These are phyloP conservation scores for Protobothrops mucrosquamatus DNA, from an alignment of 2,113 vertebrate species.

Conservation along the genomic window DNA sequence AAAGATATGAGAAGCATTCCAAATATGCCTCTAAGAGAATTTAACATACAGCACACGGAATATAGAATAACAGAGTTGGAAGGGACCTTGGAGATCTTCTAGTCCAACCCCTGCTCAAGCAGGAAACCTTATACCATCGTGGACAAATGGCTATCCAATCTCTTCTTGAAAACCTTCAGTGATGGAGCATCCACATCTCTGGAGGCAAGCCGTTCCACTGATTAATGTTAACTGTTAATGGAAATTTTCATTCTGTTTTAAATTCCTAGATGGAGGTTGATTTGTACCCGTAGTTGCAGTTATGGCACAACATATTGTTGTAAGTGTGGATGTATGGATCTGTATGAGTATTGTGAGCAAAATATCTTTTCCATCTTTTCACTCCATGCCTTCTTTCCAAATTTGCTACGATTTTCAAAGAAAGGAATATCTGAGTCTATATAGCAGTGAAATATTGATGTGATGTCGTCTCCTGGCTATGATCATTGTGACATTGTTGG, in stretches of 20 bases:
- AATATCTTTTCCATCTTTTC: slow-evolving; percentile 27
- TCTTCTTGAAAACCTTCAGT: background rate
- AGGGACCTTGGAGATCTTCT: background rate
- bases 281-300: background rate
- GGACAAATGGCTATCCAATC: background rate
- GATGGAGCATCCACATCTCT: background rate
- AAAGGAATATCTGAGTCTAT: slow-evolving; percentile 48
- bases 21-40: background rate
- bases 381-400: slow-evolving; percentile 44
- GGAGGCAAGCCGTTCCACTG: background rate
- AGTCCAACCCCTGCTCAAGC: background rate
- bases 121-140: background rate
- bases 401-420: slow-evolving; percentile 29
- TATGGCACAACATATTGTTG: background rate
- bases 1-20: background rate
- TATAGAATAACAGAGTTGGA: background rate
- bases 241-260: background rate
- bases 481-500: slow-evolving; percentile 61
- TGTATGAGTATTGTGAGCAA: background rate
- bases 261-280: background rate
- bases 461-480: slow-evolving; percentile 59
- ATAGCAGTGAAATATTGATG: slow-evolving; percentile 59
- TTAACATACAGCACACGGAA: background rate
- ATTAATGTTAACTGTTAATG: background rate
- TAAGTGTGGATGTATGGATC: background rate